phyloP scores from a whole-genome alignment of 1,140 invertebrate species.

The Drosophila takahashii region DNA sequence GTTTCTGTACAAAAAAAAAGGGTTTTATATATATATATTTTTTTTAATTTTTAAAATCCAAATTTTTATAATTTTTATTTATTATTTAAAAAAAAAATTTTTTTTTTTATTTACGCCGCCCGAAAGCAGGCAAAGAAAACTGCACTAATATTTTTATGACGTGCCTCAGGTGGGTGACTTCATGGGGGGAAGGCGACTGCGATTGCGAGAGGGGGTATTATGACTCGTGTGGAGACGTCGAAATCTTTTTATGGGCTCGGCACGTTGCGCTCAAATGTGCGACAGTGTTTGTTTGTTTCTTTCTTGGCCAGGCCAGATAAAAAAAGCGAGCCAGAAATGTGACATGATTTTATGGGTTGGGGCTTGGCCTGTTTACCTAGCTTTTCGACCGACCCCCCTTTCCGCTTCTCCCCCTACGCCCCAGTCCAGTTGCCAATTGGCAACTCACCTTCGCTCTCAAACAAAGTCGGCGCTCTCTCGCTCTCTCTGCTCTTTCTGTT shows the following conservation, averaged over 20 bases:
- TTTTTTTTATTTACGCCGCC: too few species aligned
- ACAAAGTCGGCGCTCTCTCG: conserved; percentile 13
- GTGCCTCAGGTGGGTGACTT: conserved; percentile 40
- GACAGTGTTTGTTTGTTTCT: conserved; percentile 56
- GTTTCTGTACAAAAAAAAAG: too few species aligned
- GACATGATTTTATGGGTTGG: conserved; percentile 70
- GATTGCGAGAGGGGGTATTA: conserved; percentile 17
- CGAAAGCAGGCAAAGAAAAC: too few species aligned
- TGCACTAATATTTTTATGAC: conserved; percentile 25
- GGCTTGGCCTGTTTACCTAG: conserved; percentile 65
- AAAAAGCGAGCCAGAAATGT: conserved; percentile 39
- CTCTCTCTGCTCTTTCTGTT: conserved; percentile 13
- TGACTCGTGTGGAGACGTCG: conserved; percentile 15
- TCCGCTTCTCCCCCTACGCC: neutral
- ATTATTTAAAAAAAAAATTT: too few species aligned
- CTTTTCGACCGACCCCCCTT: conserved; percentile 6
- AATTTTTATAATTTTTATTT: too few species aligned
- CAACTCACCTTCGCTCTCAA: conserved; percentile 53
- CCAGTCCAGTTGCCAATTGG: conserved; percentile 44
- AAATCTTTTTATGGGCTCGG: conserved; percentile 75
- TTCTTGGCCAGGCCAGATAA: conserved; percentile 61
- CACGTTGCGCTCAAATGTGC: conserved; percentile 53
- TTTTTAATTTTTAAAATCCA: too few species aligned
- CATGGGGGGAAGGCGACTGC: neutral
- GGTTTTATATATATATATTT: too few species aligned